Base-by-base conservation (phyloP, 2,797 vertebrate genomes). In the Hyperoplus immaculatus region DNA sequence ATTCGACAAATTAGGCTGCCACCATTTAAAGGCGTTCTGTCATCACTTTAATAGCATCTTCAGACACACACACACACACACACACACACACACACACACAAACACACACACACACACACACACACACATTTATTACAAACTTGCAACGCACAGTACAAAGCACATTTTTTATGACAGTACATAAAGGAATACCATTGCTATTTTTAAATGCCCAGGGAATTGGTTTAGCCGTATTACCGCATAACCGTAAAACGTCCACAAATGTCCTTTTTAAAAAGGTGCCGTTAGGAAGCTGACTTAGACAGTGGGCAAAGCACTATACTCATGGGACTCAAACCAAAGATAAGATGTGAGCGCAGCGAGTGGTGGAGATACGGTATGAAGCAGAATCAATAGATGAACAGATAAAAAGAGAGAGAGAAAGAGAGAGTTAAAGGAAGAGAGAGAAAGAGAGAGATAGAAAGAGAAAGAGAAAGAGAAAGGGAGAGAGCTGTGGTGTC, bases 301-400 rank as follows among this genome's bases (percentile, higher is more conserved):
- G 71, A 69, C 53, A 70, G 72, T 68, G 66, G 73, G 77, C 73
- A 80, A 73, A 88, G 71, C 69, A 43, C 74, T 55, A 87, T 56
- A 67, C 87, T 78, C 77, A 9, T n/a, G 80, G 76, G 77, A 90
- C 81, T 63, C 53, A 72, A 72, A 83, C n/a, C 74, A 67, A 59
- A 82, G 87, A 88, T 80, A 73, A 86, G 81, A 85, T 36, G 39
- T 47, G 50, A 80, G 58, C 47, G 58, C 36, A 70, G 77, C 8
- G 41, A 82, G 66, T 55, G 81, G 72, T 79, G 54, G 88, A 85
- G 78, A 72, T 43, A 39, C 53, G 50, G 53, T 49, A 74, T 69
- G 75, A 72, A 58, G 81, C 64, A 61, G 69, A 86, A 78, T 80
- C 80, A 83, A 78, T 82, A 82, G 89, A 86, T 88, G 77, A 83